Base-by-base conservation (phyloP, 2,888 invertebrate genomes). In the Chaetogeoica ovagalla region DNA sequence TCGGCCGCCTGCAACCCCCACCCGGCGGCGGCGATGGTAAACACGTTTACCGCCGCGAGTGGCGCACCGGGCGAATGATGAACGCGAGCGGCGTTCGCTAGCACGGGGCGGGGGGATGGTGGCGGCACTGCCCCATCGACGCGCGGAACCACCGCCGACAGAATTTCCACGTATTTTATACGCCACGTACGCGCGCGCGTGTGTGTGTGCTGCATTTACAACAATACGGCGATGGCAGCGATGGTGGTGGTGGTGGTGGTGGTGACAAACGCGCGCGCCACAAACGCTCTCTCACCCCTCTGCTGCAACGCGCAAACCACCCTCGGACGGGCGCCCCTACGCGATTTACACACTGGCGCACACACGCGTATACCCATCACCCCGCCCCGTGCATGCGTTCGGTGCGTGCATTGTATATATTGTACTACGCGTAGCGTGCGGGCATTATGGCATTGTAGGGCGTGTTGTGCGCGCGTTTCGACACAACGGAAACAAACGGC, bases 401-500 rank as follows among this genome's bases (percentile, higher is more conserved):
- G 30, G 30, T 30, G 30, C 30, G 30, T 30, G 30, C 30, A 30
- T 30, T 30, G 4, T 30, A 21, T 21, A 57, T 57, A 68, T 23
- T 68, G 23, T 23, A 43, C 21, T 59, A 30, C 30, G 30, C 30
- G 30, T 30, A 30, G 17, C 19, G 57, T n/a, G 13, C 21, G n/a
- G 48, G 30, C 30, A 30, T 30, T 60, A 11, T 43, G 17, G 37
- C 30, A 30, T 30, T 30, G 17, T 23, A 19, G 52, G 30, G 39
- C 9, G 23, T 37, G 39, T 30, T n/a, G n/a, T n/a, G 76, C 43
- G 60, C 60, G 70, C 70, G 70, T 70, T 77, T 77, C 55, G 70
- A n/a, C 30, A 30, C 69, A 77, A 77, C 77, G 77, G 77, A 77
- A 77, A 77, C 69, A 30, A 52, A 30, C 30, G 30, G 30, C 30